Conservation (phyloP, 2,888 invertebrate species). For the Athetis lepigone region DNA sequence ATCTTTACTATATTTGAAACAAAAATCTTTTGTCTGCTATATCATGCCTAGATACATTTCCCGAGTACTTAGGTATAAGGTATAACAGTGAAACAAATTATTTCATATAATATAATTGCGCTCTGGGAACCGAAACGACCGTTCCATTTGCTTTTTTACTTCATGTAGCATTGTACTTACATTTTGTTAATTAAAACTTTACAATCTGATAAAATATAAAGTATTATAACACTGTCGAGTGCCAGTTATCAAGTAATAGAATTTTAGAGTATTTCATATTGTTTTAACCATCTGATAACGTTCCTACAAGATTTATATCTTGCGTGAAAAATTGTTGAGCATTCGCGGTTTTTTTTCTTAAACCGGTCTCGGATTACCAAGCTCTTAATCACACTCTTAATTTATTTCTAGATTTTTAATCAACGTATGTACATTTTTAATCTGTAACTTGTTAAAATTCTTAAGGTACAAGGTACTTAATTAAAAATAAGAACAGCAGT, state of each 20-base stretch:
- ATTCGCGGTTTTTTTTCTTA: slow-evolving; percentile 16
- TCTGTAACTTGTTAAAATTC: background rate
- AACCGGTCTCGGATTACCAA: background rate
- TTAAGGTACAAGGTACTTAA: background rate
- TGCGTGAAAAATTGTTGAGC: slow-evolving; percentile 35
- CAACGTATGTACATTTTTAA: no score
- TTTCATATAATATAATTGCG: slow-evolving; percentile 38
- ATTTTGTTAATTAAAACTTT: slow-evolving; percentile 61
- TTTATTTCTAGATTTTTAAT: background rate
- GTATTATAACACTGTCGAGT: slow-evolving; percentile 59
- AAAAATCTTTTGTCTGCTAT: no score
- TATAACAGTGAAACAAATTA: slow-evolving; percentile 42
- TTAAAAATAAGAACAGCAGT: no score
- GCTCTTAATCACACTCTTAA: slow-evolving; percentile 2
- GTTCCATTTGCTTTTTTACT: slow-evolving; percentile 45
- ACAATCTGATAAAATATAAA: slow-evolving; percentile 57
- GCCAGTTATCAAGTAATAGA: slow-evolving; percentile 46
- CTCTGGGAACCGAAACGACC: slow-evolving; percentile 49
- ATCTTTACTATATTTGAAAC: no score
- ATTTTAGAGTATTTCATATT: slow-evolving; percentile 51
- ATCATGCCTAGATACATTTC: slow-evolving; percentile 37
- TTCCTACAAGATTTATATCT: slow-evolving; percentile 47
- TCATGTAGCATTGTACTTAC: slow-evolving; percentile 36
- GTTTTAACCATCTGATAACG: slow-evolving; percentile 58
- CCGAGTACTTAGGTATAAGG: background rate